phyloP scores from a whole-genome alignment of 2,797 vertebrate genomes.

The Gadopsis marmoratus region DNA sequence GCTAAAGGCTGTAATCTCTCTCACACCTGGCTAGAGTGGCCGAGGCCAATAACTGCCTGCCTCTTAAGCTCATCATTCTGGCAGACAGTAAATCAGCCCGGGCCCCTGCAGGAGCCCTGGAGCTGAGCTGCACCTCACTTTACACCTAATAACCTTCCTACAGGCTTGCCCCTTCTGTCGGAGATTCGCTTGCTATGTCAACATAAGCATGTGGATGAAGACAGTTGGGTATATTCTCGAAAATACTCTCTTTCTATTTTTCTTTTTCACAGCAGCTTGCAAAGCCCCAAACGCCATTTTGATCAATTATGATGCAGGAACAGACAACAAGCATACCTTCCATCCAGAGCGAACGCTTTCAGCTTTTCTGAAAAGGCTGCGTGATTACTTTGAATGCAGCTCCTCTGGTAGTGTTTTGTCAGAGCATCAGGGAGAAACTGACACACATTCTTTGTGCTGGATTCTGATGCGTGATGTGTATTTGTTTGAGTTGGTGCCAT shows the following conservation, averaged over 20 bases:
- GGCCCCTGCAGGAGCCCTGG: conserved; percentile 58
- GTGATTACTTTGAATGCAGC: conserved; percentile 60
- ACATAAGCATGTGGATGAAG: conserved; percentile 20
- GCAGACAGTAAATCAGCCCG: conserved; percentile 63
- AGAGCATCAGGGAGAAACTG: conserved; percentile 58
- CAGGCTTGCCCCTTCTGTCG: conserved; percentile 34
- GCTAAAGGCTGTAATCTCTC: conserved; percentile 72
- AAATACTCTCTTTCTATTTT: conserved; percentile 1
- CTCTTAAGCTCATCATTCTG: conserved; percentile 70
- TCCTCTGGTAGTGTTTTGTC: conserved; percentile 57
- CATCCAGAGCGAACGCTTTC: conserved; percentile 53
- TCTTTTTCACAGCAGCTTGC: conserved; percentile 12
- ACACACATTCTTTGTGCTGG: conserved; percentile 52
- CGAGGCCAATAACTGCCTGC: conserved; percentile 59
- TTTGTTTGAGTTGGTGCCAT: conserved; percentile 50
- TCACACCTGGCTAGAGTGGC: conserved; percentile 56
- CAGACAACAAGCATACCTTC: conserved; percentile 46
- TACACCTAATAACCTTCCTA: conserved; percentile 50
- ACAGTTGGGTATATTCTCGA: conserved; percentile 10
- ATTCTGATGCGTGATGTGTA: conserved; percentile 55
- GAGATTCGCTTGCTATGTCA: conserved; percentile 49
- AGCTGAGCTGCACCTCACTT: conserved; percentile 57
- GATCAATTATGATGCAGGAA: conserved; percentile 57
- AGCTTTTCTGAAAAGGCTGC: conserved; percentile 49
- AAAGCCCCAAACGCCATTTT: conserved; percentile 51